Evolutionary conservation across 2,797 vertebrate genomes (phyloP), one percentile per base, ranked within the genome.

Genomic region (Phrynocephalus vlangalii): DNA sequence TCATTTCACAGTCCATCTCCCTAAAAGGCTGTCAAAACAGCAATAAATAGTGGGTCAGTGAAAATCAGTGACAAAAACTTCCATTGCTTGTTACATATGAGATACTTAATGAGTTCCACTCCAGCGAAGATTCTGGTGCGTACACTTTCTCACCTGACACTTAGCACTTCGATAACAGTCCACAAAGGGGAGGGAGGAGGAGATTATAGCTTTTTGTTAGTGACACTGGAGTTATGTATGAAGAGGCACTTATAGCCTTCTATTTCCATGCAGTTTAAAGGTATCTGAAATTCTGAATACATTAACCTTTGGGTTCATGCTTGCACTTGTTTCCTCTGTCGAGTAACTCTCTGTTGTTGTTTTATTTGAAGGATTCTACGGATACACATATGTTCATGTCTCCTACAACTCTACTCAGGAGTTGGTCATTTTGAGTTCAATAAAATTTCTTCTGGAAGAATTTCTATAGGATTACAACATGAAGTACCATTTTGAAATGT

Each of bases 1-100:
- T 92, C 63, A 92, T 91, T 93, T 91, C 91, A 87, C 88, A 80
- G 83, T 33, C 83, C 88, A 4, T 76, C 86, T 92, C 87, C 88
- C 92, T 91, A 91, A 93, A 91, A 94, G 84, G 86, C 87, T 93
- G 87, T 94, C 94, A 93, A 80, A 90, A 91, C 86, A 91, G 86
- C 90, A 90, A 81, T 77, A 91, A 94, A 82, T 63, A 81, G 66
- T 75, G 91, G 88, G 91, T 91, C 73, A 87, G 90, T 94, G 92
- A 92, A 95, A 92, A 92, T 83, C 91, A 13, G n/a, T 68, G 91
- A 87, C 72, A 90, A 87, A 91, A 91, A 88, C 79, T 85, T 82
- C 71, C 77, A 75, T 86, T 81, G 77, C 87, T 91, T 91, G 88
- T 87, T 88, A 85, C 72, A 82, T 28, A 56, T 71, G 63, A 76